Evolutionary conservation across 2,113 vertebrate species (phyloP).

Genomic region (Echinops telfairi): DNA sequence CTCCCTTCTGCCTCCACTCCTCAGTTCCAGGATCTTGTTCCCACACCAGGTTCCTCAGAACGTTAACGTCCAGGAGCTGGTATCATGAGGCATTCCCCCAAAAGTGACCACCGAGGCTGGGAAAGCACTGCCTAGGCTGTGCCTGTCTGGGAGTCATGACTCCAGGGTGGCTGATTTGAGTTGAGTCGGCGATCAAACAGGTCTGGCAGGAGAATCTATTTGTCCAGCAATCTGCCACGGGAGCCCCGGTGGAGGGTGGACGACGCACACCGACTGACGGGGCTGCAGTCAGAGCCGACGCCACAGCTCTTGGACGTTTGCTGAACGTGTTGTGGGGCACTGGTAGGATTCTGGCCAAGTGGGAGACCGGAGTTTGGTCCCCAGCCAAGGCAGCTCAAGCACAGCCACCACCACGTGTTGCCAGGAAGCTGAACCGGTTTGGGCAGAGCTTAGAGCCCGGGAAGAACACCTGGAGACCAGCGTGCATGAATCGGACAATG

Average conservation of each 20-base stretch:
- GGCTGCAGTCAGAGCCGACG: background rate
- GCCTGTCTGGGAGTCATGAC: background rate
- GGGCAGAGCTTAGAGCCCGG: too few species aligned
- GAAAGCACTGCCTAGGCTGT: background rate
- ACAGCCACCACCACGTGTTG: background rate
- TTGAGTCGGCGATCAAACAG: accelerated
- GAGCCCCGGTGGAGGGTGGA: background rate
- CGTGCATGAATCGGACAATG: background rate
- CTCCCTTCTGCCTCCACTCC: background rate
- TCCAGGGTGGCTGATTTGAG: too few species aligned
- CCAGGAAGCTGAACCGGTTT: background rate
- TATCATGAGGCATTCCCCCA: background rate
- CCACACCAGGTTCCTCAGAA: background rate
- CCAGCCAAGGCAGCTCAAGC: background rate
- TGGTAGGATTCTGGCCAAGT: background rate
- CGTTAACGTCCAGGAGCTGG: background rate
- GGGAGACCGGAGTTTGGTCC: background rate
- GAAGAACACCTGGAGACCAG: background rate
- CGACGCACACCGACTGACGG: background rate
- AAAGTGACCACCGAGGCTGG: background rate
- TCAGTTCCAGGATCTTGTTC: background rate
- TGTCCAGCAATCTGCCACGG: background rate
- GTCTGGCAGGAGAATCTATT: background rate
- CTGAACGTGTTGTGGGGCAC: background rate
- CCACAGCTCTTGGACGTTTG: background rate